These are phyloP conservation scores for Stenchaetothrips biformis DNA, from an alignment of 2,888 invertebrate genomes.

Conservation along the genomic window DNA sequence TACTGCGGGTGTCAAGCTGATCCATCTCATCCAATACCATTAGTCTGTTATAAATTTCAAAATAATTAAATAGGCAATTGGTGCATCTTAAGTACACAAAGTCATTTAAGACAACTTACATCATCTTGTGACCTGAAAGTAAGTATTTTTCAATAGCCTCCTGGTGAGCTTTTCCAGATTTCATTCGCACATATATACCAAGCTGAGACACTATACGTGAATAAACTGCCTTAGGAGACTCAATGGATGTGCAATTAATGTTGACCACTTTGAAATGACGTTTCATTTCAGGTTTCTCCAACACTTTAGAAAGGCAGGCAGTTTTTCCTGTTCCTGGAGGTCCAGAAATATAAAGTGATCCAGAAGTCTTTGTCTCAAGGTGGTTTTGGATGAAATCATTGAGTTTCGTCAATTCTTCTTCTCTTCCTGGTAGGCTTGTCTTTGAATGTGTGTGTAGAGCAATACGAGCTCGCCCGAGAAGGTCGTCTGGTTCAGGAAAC, in stretches of 20 bases:
- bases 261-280: slow-evolving; percentile 59
- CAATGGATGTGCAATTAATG: slow-evolving; percentile 84
- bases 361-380: slow-evolving; percentile 60
- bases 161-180: slow-evolving; percentile 62
- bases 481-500: neutral
- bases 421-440: slow-evolving; percentile 63
- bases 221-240: slow-evolving; percentile 76
- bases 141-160: slow-evolving; percentile 66
- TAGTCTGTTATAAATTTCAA: slow-evolving; percentile 53
- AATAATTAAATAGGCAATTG: neutral
- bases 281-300: slow-evolving; percentile 60
- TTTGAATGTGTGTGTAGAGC: slow-evolving; percentile 37
- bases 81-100: neutral
- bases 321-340: slow-evolving; percentile 98
- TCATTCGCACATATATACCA: slow-evolving; percentile 53
- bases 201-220: slow-evolving; percentile 70
- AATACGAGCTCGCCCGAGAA: neutral
- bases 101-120: slow-evolving; percentile 52
- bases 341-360: slow-evolving; percentile 89
- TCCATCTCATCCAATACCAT: slow-evolving; percentile 94
- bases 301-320: slow-evolving; percentile 71
- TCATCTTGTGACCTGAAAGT: slow-evolving; percentile 61
- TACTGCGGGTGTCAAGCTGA: slow-evolving; percentile 76
- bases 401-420: slow-evolving; percentile 67
- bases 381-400: slow-evolving; percentile 63